Evolutionary conservation across 2,797 vertebrate species (phyloP), one percentile per base, ranked within the genome.

Genomic region (Danio kyathit): DNA sequence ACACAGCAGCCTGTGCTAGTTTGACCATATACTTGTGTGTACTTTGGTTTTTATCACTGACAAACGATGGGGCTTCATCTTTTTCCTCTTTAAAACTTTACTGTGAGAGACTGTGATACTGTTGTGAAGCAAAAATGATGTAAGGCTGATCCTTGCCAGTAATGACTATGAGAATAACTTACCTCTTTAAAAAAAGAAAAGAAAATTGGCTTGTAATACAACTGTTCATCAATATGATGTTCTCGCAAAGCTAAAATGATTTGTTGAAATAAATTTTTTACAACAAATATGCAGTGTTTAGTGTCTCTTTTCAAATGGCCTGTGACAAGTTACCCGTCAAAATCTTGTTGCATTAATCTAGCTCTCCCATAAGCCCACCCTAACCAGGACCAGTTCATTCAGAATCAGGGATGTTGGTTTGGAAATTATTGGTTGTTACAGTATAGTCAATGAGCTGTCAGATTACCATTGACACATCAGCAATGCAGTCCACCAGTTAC

Each of bases 231-330:
- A 17, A 64, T 79, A 82, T 70, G 66, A 86, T 80, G 76, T 87
- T 87, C 83, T 79, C 43, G 43, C 74, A 86, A 91, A 90, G 86
- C 85, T 89, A 83, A 87, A 93, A 91, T 81, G 88, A 88, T 89
- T 91, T 92, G 90, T 92, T 92, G 89, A 89, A 90, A 92, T 93
- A 90, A 89, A 88, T 65, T 81, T 88, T 89, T 82, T 90, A 90
- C 87, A 88, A 70, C 74, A 87, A 80, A 63, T 69, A 51, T 38
- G n/a, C 74, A 59, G 41, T 40, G 2, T 5, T 63, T 64, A 12
- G 75, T 76, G 46, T 54, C 65, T 71, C 49, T 76, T 74, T 67
- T 56, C 4, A 43, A 1, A 57, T 43, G 4, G n/a, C 40, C 38
- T 54, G 4, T 71, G 67, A 46, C 13, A 43, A 2, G 0, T 12